Conservation (phyloP, 2,797 vertebrate species). For the Jordanella pulchra region DNA sequence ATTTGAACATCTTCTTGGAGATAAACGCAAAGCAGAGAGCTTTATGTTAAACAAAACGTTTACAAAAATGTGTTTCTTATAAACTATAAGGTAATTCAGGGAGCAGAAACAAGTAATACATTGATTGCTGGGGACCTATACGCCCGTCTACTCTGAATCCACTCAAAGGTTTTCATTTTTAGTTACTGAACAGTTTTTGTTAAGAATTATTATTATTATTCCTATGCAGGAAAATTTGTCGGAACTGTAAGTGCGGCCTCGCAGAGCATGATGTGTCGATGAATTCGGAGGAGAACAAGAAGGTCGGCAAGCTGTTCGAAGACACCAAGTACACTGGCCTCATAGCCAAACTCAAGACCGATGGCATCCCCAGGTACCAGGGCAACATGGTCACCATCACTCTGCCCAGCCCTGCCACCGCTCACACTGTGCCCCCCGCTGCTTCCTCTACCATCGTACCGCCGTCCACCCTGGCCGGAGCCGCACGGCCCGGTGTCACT, state of each 20-base stretch:
- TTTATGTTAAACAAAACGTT: not conserved
- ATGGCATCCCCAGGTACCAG: slow-evolving; percentile 86
- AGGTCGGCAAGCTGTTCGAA: slow-evolving; percentile 95
- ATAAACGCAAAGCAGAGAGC: not conserved
- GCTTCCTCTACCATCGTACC: slow-evolving; percentile 29
- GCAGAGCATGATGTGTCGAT: slow-evolving; percentile 91
- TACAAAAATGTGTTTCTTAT: not conserved
- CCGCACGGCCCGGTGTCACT: slow-evolving; percentile 13
- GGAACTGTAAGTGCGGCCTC: slow-evolving; percentile 96
- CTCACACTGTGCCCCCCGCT: slow-evolving; percentile 35
- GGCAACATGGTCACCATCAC: slow-evolving; percentile 90
- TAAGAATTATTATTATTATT: too few species aligned
- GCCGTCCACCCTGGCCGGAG: not conserved
- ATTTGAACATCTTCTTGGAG: not conserved
- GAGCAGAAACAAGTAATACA: not conserved
- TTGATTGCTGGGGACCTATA: not conserved
- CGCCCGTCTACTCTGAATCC: too few species aligned
- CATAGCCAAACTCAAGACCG: slow-evolving; percentile 93
- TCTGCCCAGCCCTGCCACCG: slow-evolving; percentile 78
- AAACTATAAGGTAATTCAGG: too few species aligned
- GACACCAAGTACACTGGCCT: slow-evolving; percentile 96
- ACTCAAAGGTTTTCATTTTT: too few species aligned
- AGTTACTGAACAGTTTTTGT: not conserved
- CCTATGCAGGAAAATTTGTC: slow-evolving; percentile 90
- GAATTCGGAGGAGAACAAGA: slow-evolving; percentile 89